These are phyloP conservation scores for Eretmocerus hayati DNA, from an alignment of 2,888 invertebrate genomes.

Conservation along the genomic window DNA sequence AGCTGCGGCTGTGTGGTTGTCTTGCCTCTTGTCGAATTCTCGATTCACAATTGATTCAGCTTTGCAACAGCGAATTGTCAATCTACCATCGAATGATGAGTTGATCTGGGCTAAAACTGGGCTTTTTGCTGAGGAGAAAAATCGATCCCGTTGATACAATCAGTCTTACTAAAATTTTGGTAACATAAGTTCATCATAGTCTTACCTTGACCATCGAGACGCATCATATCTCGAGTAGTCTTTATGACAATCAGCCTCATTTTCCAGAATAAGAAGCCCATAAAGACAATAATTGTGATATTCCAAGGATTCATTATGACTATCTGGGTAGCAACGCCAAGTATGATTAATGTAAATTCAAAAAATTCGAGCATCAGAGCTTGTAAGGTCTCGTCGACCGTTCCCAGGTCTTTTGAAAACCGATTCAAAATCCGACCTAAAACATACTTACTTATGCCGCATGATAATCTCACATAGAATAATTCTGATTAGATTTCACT, in stretches of 20 bases:
- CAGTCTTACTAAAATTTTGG: background rate
- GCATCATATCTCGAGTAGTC: constrained; percentile 67
- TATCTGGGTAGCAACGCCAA: constrained; percentile 66
- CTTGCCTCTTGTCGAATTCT: constrained; percentile 70
- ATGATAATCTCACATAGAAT: background rate
- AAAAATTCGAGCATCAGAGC: constrained; percentile 58
- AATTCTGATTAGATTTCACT: background rate
- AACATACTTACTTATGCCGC: background rate
- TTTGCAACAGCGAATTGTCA: constrained; percentile 75
- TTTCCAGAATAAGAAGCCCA: constrained; percentile 58
- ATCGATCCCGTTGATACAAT: background rate
- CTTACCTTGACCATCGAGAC: constrained; percentile 53
- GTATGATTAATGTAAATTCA: constrained; percentile 61
- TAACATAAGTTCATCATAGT: constrained; percentile 20
- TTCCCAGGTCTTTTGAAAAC: constrained; percentile 79
- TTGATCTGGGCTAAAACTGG: constrained; percentile 89
- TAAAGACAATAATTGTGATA: constrained; percentile 56
- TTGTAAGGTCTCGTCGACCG: constrained; percentile 68
- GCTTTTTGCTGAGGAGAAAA: constrained; percentile 51
- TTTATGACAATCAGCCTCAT: constrained; percentile 62
- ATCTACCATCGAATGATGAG: constrained; percentile 75
- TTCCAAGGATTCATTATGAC: constrained; percentile 64
- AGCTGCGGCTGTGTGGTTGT: constrained; percentile 60
- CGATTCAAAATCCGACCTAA: constrained; percentile 57
- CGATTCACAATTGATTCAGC: constrained; percentile 65